Conservation (phyloP, 2,888 invertebrate species). For the Eupithecia exiguata region DNA sequence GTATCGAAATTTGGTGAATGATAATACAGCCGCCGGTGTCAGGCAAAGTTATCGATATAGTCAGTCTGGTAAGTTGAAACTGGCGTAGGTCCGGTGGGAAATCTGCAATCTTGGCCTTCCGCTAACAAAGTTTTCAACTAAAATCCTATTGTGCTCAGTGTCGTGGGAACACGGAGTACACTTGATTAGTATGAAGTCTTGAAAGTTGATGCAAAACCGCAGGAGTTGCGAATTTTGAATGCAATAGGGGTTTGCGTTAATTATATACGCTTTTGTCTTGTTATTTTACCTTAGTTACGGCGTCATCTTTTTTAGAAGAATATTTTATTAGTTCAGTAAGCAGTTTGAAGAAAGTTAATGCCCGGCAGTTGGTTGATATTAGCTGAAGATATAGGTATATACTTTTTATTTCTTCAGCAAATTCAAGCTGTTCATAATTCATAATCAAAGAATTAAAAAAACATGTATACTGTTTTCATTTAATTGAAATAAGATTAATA, state of each 20-base stretch:
- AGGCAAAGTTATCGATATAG: conserved; percentile 78
- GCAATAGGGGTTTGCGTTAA: conserved; percentile 22
- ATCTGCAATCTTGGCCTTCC: conserved; percentile 80
- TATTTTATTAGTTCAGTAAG: not conserved
- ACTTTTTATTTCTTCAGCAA: too few species aligned
- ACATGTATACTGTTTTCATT: not conserved
- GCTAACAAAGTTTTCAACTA: conserved; percentile 82
- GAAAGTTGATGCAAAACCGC: conserved; percentile 51
- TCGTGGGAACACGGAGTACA: conserved; percentile 66
- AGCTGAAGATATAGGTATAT: not conserved
- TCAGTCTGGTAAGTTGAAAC: conserved; percentile 78
- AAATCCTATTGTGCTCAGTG: conserved; percentile 79
- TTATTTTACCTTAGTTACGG: conserved; percentile 4
- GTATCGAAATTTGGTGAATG: conserved; percentile 24
- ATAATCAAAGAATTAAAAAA: not conserved
- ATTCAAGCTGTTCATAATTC: not conserved
- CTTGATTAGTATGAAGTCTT: conserved; percentile 69
- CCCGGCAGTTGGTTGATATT: not conserved
- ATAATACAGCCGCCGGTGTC: conserved; percentile 68
- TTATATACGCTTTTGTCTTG: conserved; percentile 12
- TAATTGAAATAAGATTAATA: not conserved
- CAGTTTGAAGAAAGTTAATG: not conserved
- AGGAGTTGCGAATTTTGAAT: conserved; percentile 35
- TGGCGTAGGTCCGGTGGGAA: conserved; percentile 78
- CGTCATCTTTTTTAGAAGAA: not conserved